Base-by-base conservation (phyloP, 2,888 invertebrate genomes). In the Morinoia aosen region DNA sequence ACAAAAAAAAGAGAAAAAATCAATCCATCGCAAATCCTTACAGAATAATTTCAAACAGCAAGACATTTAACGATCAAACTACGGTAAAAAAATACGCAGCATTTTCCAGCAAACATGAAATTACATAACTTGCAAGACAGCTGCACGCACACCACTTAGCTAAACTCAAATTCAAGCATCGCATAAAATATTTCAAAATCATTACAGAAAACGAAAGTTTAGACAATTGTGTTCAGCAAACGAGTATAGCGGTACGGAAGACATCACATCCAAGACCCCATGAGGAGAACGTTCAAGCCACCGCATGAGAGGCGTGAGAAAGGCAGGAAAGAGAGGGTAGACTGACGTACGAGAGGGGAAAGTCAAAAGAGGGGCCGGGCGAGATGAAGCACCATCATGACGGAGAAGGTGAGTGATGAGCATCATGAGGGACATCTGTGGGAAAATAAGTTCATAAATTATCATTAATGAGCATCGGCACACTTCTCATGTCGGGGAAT, bases 401-500 rank as follows among this genome's bases (percentile, higher is more conserved):
- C 19, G 14, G 33, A 16, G 40, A 90, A 48, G 10, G 40, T 40
- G 90, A 90, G 90, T 14, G 90, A 90, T 90, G 90, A 40, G 90
- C 12, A 40, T 90, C 90, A 90, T 48, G 90, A 40, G 90, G 40
- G 90, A 90, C 90, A 40, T 40, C 90, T 48, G 90, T 40, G 90
- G 90, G 90, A 90, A 90, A 39, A 40, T 40, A 90, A 90, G 90
- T 90, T 90, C 90, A 48, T 90, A 90, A 39, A 40, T 48, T 40
- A 48, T 11, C 39, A 40, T 90, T 90, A 90, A 90, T 90, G 90
- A 90, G 90, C 90, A 48, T 40, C 90, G 40, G 90, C 90, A 48
- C 90, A 76, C 76, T 76, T 76, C 76, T 76, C 76, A 76, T 76
- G 76, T 76, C 76, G 76, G 76, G 61, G 76, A 76, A 76, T 76